Evolutionary conservation across 1,140 invertebrate genomes (phyloP).

Genomic region (Halotydeus destructor): DNA sequence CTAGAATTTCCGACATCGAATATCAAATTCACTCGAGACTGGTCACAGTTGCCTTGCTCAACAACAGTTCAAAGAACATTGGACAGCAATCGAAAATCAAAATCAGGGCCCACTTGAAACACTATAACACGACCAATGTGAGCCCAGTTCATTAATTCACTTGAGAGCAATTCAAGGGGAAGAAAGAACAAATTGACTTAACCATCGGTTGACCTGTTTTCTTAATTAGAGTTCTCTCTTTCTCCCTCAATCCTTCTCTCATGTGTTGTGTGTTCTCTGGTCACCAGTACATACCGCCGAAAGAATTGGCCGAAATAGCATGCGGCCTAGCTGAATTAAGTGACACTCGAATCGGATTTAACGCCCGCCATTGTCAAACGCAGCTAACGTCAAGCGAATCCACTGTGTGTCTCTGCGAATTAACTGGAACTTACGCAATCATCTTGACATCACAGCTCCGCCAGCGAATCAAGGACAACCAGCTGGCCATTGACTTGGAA

Average conservation of each 20-base stretch:
- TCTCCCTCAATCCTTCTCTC: too few relatives aligned
- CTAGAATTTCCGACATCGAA: conserved; percentile 14
- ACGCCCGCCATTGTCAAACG: background rate
- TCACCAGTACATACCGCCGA: too few relatives aligned
- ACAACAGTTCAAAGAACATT: too few relatives aligned
- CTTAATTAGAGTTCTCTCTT: too few relatives aligned
- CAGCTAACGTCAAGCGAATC: conserved; percentile 5
- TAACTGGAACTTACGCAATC: conserved; percentile 16
- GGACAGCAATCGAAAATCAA: too few relatives aligned
- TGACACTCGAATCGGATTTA: background rate
- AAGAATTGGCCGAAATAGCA: too few relatives aligned
- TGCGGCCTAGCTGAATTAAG: too few relatives aligned
- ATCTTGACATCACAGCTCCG: conserved; percentile 13
- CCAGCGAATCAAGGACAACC: too few relatives aligned
- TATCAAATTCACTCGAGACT: conserved; percentile 14
- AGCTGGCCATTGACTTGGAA: too few relatives aligned
- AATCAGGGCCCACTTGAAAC: background rate
- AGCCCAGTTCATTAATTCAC: background rate
- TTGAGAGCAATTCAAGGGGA: background rate
- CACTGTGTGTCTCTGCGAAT: conserved; percentile 14
- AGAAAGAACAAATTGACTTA: background rate
- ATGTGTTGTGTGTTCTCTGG: too few relatives aligned
- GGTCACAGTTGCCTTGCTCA: conserved; percentile 13
- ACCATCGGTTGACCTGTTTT: background rate
- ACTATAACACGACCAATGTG: background rate